Evolutionary conservation across 2,113 vertebrate species (phyloP), one percentile per base, ranked within the genome.

Genomic region (Tachysurus fulvidraco): DNA sequence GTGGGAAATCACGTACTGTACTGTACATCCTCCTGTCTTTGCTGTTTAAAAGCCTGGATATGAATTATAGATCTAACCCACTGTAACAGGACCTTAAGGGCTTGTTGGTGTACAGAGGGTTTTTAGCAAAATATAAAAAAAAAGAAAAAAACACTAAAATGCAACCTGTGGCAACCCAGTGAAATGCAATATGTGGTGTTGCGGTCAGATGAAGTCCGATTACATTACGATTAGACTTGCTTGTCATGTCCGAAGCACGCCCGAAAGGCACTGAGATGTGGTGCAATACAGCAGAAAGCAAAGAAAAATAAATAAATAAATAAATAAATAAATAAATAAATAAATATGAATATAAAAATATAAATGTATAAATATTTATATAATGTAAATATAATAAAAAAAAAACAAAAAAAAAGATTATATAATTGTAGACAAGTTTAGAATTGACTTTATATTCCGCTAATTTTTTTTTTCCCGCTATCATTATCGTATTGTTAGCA

Each of bases 161-260:
- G 10, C 14, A 79, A 57, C 73, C n/a, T 55, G 77, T 79, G 77
- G 28, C 76, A 36, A 21, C n/a, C 3, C 14, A 0, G 77, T 21
- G 52, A 30, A 79, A 79, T 79, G n/a, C n/a, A 57, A 30, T 55
- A 57, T 57, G 77, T 36, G n/a, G 77, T 57, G 77, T 21, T 57
- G 77, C 9, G 54, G 77, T 54, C 74, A 77, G 14, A 54, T n/a
- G 50, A 28, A 28, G 46, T 79, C 77, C 77, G 36, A 12, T 79
- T 57, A 79, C 77, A 79, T 79, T 21, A 57, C 3, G n/a, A 36
- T 79, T 57, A 79, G n/a, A 78, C 13, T 14, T 12, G 12, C 16
- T 17, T 78, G 76, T 54, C 74, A n/a, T 28, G 71, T n/a, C 23
- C 1, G 73, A n/a, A 41, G 36, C 69, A n/a, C 28, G 23, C 9